These are phyloP conservation scores for Drosophila rufa DNA, from an alignment of 1,140 invertebrate species.

Conservation along the genomic window DNA sequence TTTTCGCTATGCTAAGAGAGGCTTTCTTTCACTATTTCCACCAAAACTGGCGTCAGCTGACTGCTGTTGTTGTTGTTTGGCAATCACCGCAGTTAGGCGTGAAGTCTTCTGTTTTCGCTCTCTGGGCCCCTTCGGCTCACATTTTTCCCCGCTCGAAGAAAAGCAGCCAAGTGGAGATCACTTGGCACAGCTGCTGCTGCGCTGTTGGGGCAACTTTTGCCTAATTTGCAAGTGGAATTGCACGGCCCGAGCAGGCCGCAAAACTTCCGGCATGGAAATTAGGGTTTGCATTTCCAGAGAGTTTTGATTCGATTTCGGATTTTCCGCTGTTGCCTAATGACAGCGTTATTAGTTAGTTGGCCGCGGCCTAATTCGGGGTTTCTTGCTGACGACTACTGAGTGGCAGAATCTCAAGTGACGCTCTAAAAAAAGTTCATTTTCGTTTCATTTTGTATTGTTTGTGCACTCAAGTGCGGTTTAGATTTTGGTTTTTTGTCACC, in stretches of 20 bases:
- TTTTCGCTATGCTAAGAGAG: constrained; percentile 1
- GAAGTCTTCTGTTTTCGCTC: constrained; percentile 62
- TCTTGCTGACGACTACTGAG: constrained; percentile 19
- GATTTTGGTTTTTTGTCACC: constrained; percentile 12
- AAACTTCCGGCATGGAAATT: constrained; percentile 78
- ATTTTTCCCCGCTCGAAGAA: constrained; percentile 15
- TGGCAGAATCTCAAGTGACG: constrained; percentile 41
- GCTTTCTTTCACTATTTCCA: constrained; percentile 1
- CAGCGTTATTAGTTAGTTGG: constrained; percentile 66
- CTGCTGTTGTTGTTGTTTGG: constrained; percentile 55
- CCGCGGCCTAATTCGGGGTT: constrained; percentile 43
- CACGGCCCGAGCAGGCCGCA: constrained; percentile 51
- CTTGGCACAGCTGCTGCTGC: constrained; percentile 30
- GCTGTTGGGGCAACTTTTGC: constrained; percentile 43
- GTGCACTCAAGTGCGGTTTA: constrained; percentile 17
- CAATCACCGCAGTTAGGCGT: constrained; percentile 70
- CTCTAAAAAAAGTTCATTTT: constrained; percentile 7
- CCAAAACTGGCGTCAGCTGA: constrained; percentile 40
- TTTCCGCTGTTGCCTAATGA: constrained; percentile 61
- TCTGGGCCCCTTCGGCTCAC: constrained; percentile 7
- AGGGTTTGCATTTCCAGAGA: constrained; percentile 66
- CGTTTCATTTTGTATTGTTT: constrained; percentile 29
- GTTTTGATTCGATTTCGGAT: constrained; percentile 61
- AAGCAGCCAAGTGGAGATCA: constrained; percentile 42
- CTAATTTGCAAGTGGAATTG: constrained; percentile 77